phyloP scores from a whole-genome alignment of 2,113 vertebrate species.

The Phaethornis superciliosus region DNA sequence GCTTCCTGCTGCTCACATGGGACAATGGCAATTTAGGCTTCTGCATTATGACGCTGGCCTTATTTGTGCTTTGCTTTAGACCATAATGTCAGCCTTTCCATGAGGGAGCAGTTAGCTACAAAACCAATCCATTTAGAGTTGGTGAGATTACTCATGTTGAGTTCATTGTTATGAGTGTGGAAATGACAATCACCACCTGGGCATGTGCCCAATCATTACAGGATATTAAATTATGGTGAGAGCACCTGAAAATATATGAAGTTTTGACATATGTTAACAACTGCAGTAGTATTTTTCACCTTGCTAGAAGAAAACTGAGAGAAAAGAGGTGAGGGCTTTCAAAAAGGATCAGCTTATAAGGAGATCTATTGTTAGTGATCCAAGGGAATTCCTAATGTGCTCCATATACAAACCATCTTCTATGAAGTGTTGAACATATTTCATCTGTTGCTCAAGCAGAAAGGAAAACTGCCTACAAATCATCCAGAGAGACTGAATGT shows the following conservation, averaged over 20 bases:
- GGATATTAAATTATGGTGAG: neutral
- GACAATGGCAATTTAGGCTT: neutral
- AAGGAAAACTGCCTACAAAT: neutral
- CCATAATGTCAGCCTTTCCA: neutral
- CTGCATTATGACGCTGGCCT: neutral
- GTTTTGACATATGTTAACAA: neutral
- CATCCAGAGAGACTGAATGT: neutral
- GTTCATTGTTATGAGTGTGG: conserved; percentile 19
- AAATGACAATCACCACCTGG: conserved; percentile 33
- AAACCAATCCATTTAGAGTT: neutral
- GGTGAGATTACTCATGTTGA: neutral
- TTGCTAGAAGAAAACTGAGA: neutral
- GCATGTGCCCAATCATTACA: conserved; percentile 12
- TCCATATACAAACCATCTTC: neutral
- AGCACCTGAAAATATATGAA: neutral
- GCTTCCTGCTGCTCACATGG: neutral
- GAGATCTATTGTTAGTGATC: neutral
- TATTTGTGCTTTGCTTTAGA: neutral
- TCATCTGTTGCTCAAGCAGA: neutral
- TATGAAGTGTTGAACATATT: neutral
- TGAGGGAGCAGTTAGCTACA: neutral
- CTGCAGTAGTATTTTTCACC: neutral
- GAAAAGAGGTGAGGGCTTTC: neutral
- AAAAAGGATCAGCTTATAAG: neutral
- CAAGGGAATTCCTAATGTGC: neutral